Base-by-base conservation (phyloP, 2,888 invertebrate species). In the Thecocarcelia acutangulata region DNA sequence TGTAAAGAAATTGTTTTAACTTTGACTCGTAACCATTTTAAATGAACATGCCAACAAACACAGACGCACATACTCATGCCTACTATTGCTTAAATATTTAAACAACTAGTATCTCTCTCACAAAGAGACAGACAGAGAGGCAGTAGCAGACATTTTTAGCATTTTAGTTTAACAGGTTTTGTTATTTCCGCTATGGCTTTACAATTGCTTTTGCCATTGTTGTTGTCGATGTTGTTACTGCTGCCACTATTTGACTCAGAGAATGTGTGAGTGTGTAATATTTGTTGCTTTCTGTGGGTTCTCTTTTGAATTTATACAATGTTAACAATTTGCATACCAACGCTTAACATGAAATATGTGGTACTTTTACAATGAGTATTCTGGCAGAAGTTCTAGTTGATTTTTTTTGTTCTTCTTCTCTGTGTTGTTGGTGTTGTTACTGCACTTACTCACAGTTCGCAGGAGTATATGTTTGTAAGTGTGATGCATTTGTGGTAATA, bases 341-440 rank as follows among this genome's bases (percentile, higher is more conserved):
- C 80, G 80, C 80, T 80, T 80, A 33, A 72, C 80, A 80, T 77
- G 76, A 80, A 77, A 80, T 77, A 80, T 77, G 80, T 77, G 80
- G 77, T 77, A 76, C 66, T 72, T 72, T 59, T 33, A 70, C 80
- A 76, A 59, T 70, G 52, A 44, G 46, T 59, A 79, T 66, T 74
- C 28, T 56, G 74, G 56, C 44, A 48, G 56, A 56, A 74, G 17
- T 74, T 63, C 37, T 56, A 73, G 52, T 63, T 73, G 61, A 44
- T 52, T 19, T 52, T 28, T 28, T 28, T 28, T n/a, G n/a, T n/a
- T n/a, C n/a, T 28, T 28, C 3, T 28, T 28, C 28, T 33, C 9
- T 33, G 4, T 61, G 37, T 40, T 63, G 54, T 46, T 44, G 59
- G 28, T 17, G 52, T 40, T 48, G 21, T 28, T 24, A 56, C 33